These are phyloP conservation scores for Lepeophtheirus salmonis DNA, from an alignment of 1,140 invertebrate species.

Conservation along the genomic window DNA sequence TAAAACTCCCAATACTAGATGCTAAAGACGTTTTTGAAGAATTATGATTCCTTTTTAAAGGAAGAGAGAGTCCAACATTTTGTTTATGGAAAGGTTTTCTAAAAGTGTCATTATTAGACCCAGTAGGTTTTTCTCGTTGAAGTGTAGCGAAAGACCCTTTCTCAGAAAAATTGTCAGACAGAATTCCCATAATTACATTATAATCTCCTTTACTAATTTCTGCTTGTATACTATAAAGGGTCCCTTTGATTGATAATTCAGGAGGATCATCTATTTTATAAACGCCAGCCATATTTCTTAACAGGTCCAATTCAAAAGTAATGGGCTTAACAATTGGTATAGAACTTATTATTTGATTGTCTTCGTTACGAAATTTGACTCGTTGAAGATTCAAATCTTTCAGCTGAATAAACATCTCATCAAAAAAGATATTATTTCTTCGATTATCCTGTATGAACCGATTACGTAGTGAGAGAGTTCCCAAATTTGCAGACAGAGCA, in stretches of 20 bases:
- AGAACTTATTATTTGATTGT: not conserved
- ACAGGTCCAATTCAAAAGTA: constrained; percentile 8
- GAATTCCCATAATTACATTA: constrained; percentile 3
- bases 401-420: constrained; percentile 1
- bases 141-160: too few species aligned
- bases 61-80: too few species aligned
- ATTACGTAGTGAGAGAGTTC: not conserved
- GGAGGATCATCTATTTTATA: not conserved
- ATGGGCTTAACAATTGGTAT: constrained; percentile 3
- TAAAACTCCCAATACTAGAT: too few species aligned
- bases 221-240: not conserved
- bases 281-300: constrained; percentile 8
- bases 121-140: too few species aligned
- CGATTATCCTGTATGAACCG: too few species aligned
- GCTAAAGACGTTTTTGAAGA: too few species aligned
- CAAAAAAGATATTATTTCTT: not conserved
- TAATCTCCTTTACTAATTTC: constrained; percentile 9
- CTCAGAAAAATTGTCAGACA: constrained; percentile 6
- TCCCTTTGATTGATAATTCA: not conserved
- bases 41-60: too few species aligned
- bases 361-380: not conserved
- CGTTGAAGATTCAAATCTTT: not conserved
- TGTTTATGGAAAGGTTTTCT: too few species aligned
- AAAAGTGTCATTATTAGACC: too few species aligned
- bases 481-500: not conserved